Percentiles rank a stretch among this genome's conserved stretches.
phyloP scores from a whole-genome alignment of 2,888 invertebrate species.

The Miltochrista miniata region DNA sequence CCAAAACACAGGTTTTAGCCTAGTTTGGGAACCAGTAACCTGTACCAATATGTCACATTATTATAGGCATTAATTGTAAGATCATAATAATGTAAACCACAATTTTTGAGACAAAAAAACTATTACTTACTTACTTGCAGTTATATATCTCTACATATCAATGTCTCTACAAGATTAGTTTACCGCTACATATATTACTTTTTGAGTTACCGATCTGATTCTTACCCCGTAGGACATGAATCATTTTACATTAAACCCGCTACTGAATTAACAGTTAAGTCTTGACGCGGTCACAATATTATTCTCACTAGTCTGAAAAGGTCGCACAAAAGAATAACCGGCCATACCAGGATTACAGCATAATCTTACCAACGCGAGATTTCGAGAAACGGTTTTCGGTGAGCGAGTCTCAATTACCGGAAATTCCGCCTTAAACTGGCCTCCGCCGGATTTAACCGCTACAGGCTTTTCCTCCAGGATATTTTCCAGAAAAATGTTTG shows the following conservation, averaged over 20 bases:
- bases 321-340: constrained; percentile 17
- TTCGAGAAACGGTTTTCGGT: constrained; percentile 41
- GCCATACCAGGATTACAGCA: constrained; percentile 16
- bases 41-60: no score
- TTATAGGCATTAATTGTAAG: no score
- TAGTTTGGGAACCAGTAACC: no score
- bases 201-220: no score
- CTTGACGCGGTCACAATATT: background rate
- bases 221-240: no score
- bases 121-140: no score
- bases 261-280: background rate
- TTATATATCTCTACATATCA: no score
- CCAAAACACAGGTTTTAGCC: no score
- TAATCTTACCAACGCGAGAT: constrained; percentile 44
- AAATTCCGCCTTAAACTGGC: constrained; percentile 45
- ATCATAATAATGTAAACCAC: no score
- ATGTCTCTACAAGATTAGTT: no score
- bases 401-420: constrained; percentile 52
- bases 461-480: constrained; percentile 34
- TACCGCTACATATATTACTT: no score
- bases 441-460: constrained; percentile 34
- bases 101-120: no score
- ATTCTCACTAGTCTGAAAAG: constrained; percentile 11
- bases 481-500: constrained; percentile 38
- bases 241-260: background rate